These are phyloP conservation scores for Channa maculata DNA, from an alignment of 2,113 vertebrate species.

Conservation along the genomic window DNA sequence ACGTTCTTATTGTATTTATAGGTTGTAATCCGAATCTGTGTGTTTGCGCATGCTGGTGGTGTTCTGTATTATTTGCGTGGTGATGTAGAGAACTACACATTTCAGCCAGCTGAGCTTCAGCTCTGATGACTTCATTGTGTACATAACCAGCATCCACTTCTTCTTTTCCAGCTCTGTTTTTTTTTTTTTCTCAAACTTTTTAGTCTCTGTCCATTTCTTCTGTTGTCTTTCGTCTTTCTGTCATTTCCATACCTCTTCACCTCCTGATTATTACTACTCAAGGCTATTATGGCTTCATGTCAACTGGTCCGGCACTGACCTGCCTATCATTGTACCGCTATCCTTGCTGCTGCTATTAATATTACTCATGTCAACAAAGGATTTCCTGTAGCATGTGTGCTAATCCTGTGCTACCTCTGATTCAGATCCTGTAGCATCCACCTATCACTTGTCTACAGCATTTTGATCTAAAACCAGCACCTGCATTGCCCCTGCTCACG, in stretches of 20 bases:
- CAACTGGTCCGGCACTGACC: conserved; percentile 40
- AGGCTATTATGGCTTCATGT: conserved; percentile 46
- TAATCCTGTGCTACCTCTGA: conserved; percentile 58
- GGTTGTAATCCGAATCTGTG: background rate
- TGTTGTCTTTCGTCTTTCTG: conserved; percentile 4
- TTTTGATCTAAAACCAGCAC: conserved; percentile 15
- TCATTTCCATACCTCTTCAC: background rate
- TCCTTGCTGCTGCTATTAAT: conserved; percentile 69
- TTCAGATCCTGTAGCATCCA: conserved; percentile 42
- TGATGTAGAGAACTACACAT: conserved; percentile 17
- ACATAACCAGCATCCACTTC: conserved; percentile 31
- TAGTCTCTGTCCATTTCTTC: conserved; percentile 1
- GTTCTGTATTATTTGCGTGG: background rate
- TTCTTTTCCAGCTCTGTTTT: conserved; percentile 16
- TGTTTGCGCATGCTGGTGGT: background rate
- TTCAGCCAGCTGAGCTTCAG: conserved; percentile 40
- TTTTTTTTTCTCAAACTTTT: conserved; percentile 13
- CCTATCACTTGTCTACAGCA: conserved; percentile 1
- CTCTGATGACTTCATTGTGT: conserved; percentile 60
- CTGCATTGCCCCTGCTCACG: background rate
- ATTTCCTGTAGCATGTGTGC: conserved; percentile 70
- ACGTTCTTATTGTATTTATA: conserved; percentile 18
- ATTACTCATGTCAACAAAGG: conserved; percentile 52
- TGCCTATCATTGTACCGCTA: conserved; percentile 65
- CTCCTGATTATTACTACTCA: conserved; percentile 24